Evolutionary conservation across 2,113 vertebrate genomes (phyloP), one percentile per base, ranked within the genome.

Genomic region (Heteronetta atricapilla): DNA sequence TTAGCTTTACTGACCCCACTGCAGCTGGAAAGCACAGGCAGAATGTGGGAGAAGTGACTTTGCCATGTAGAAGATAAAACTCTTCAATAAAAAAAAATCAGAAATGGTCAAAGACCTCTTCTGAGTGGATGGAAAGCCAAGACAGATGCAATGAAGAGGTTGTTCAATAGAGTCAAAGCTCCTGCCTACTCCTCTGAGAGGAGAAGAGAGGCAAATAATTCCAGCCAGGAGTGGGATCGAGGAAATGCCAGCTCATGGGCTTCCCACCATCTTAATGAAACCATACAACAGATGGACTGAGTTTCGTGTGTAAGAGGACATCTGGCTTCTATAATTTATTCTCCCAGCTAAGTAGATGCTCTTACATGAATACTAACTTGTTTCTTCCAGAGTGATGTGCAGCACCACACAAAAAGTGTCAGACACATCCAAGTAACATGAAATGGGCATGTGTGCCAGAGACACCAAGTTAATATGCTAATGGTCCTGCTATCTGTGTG

Each of bases 1-100:
- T 82, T 84, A 93, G 50, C 59, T 93, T 82, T n/a, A 48, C 36
- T 74, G 29, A 79, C 38, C 52, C 44, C 69, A 70, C 62, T 84
- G 89, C 88, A 94, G 73, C 69, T 86, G 73, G 66, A 64, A 96
- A 86, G 62, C 77, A 53, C 52, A 88, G 42, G 42, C 34, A 84
- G 72, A 82, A 75, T 55, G 53, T 4, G 8, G 53, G 28, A 55
- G 44, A 62, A 87, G 60, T 50, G 4, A 70, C 22, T 89, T 74
- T 38, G 23, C 73, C 56, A 26, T 46, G 40, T 2, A 79, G 26
- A 74, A 69, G 17, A 36, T 19, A 42, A 67, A 93, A 81, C 33
- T 80, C 56, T 46, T 34, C 11, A 52, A 13, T 26, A 38, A 38
- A 53, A 2, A 2, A 58, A 52, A 33, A 79, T 73, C 81, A 89